Percentiles rank a stretch among this genome's conserved stretches.
These are phyloP conservation scores for Malurus elegans DNA, from an alignment of 2,113 vertebrate genomes.

Conservation along the genomic window DNA sequence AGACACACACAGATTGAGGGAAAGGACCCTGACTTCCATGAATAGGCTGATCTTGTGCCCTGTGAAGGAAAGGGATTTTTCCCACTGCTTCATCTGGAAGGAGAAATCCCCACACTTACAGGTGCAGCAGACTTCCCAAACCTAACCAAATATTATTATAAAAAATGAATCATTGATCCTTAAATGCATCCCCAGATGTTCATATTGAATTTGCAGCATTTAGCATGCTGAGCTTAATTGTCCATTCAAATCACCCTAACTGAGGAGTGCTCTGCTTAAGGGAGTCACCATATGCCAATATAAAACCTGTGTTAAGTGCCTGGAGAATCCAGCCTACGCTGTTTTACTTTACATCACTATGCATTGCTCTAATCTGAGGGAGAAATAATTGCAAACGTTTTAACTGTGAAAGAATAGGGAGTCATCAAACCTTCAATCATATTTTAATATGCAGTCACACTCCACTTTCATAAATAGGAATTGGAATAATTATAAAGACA, in stretches of 20 bases:
- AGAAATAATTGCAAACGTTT: conserved; percentile 66
- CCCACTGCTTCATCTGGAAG: background rate
- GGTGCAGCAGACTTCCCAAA: background rate
- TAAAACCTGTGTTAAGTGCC: conserved; percentile 35
- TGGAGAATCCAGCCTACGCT: conserved; percentile 52
- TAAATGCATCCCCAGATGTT: conserved; percentile 41
- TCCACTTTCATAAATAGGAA: conserved; percentile 59
- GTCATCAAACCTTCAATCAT: conserved; percentile 67
- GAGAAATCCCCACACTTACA: background rate
- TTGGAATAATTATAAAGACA: conserved; percentile 64
- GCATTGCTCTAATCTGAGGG: conserved; percentile 42
- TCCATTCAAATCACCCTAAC: conserved; percentile 15
- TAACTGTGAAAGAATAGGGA: conserved; percentile 54
- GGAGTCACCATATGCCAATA: conserved; percentile 44
- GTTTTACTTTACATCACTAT: conserved; percentile 48
- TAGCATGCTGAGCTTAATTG: conserved; percentile 39
- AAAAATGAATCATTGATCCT: conserved; percentile 19
- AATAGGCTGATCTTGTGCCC: background rate
- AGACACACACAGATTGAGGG: background rate
- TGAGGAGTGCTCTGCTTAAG: conserved; percentile 21
- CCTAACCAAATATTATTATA: background rate
- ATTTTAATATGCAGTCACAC: conserved; percentile 57
- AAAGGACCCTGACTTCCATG: background rate
- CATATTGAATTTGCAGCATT: conserved; percentile 10
- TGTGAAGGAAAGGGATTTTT: background rate